Percentiles rank a stretch among this genome's conserved stretches.
Evolutionary conservation across 2,113 vertebrate genomes (phyloP).

Genomic region (Barbus barbus): DNA sequence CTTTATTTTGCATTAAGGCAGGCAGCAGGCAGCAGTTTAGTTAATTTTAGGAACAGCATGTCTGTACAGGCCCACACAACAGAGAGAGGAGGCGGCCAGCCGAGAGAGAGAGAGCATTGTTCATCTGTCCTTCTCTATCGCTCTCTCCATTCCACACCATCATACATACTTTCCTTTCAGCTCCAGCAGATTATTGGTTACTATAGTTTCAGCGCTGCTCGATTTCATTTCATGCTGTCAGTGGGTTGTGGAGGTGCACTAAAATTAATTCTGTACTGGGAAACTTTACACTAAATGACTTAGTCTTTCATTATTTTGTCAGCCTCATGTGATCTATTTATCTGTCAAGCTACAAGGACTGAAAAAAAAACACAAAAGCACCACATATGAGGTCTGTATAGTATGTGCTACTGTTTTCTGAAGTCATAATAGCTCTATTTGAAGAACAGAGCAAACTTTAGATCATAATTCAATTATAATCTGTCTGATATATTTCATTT

Average conservation of each 20-base stretch:
- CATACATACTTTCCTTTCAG: conserved; percentile 82
- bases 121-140: conserved; percentile 65
- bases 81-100: conserved; percentile 61
- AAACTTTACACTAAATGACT: not conserved
- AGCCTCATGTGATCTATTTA: not conserved
- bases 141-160: conserved; percentile 76
- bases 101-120: conserved; percentile 63
- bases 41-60: conserved; percentile 52
- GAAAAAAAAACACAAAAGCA: not conserved
- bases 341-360: not conserved
- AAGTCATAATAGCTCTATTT: not conserved
- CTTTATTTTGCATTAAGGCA: conserved; percentile 48
- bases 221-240: conserved; percentile 63
- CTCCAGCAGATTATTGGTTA: conserved; percentile 81
- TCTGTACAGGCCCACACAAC: conserved; percentile 61
- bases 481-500: not conserved
- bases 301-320: not conserved
- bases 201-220: conserved; percentile 80
- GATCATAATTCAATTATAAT: not conserved
- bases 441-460: not conserved
- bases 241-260: conserved; percentile 57
- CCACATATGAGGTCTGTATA: not conserved
- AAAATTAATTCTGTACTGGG: not conserved
- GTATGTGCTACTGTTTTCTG: not conserved
- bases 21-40: conserved; percentile 42